These are phyloP conservation scores for Hydrophis major DNA, from an alignment of 2,797 vertebrate species.

Conservation along the genomic window DNA sequence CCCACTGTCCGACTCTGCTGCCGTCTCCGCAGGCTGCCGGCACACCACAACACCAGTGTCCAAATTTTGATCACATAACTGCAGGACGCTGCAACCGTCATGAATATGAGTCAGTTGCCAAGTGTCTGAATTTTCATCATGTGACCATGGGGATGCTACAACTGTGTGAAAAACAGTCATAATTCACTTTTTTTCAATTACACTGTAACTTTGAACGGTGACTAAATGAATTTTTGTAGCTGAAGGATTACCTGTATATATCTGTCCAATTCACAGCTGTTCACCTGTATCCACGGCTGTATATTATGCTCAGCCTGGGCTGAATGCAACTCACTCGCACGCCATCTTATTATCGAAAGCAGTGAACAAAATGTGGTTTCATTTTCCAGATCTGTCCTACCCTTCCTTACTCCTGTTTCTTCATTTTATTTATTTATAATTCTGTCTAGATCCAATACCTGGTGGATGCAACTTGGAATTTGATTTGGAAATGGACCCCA, in stretches of 20 bases:
- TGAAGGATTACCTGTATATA: background rate
- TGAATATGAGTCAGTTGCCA: too few relatives aligned
- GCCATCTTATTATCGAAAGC: background rate
- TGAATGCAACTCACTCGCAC: background rate
- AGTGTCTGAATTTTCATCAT: too few relatives aligned
- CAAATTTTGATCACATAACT: too few relatives aligned
- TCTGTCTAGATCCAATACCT: slow-evolving; percentile 86
- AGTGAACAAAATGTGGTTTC: background rate
- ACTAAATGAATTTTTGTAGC: background rate
- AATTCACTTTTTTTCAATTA: too few relatives aligned
- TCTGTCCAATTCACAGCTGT: background rate
- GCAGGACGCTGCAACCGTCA: too few relatives aligned
- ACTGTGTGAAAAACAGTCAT: too few relatives aligned
- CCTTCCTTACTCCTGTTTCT: background rate
- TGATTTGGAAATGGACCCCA: slow-evolving; percentile 86
- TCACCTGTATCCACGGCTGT: background rate
- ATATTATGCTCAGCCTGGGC: background rate
- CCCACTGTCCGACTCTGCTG: too few relatives aligned
- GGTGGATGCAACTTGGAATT: slow-evolving; percentile 91
- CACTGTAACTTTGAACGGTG: too few relatives aligned
- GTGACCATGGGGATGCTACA: too few relatives aligned
- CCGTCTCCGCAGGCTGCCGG: too few relatives aligned
- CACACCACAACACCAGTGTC: too few relatives aligned
- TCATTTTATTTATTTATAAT: slow-evolving; percentile 28
- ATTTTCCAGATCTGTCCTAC: background rate